A percentile compares a stretch with the other conserved stretches of the same genome.
Conservation (phyloP, 2,797 vertebrate species). For the Leptodactylus fallax region DNA sequence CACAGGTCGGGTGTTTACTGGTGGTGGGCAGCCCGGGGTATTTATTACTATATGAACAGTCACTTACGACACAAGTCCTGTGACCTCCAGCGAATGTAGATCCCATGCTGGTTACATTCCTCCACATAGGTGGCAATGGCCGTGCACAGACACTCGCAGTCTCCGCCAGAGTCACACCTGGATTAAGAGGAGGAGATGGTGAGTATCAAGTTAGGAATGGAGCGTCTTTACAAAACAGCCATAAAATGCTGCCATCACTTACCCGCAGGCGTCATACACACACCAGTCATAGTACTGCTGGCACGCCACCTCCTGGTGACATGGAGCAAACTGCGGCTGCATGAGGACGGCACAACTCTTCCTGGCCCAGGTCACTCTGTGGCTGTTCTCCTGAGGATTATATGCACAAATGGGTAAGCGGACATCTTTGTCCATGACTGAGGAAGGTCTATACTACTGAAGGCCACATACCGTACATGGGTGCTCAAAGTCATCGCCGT, state of each 20-base stretch:
- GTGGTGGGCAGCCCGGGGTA: neutral
- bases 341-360: conserved; percentile 79
- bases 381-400: conserved; percentile 75
- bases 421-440: neutral
- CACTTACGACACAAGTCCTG: conserved; percentile 91
- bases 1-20: too few relatives aligned
- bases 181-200: fast-evolving
- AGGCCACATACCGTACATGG: conserved; percentile 81
- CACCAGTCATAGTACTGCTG: conserved; percentile 91
- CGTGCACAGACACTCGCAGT: conserved; percentile 93
- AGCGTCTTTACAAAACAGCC: neutral
- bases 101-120: conserved; percentile 81
- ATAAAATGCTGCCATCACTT: conserved; percentile 65
- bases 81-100: conserved; percentile 86
- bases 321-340: conserved; percentile 80
- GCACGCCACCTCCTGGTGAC: conserved; percentile 82
- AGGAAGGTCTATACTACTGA: too few relatives aligned
- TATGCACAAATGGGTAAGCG: neutral
- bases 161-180: conserved; percentile 90
- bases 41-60: neutral
- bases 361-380: conserved; percentile 84
- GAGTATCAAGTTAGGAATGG: neutral
- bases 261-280: conserved; percentile 91
- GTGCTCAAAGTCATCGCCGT: conserved; percentile 77
- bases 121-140: conserved; percentile 87